Percentiles rank a stretch among this genome's conserved stretches.
Conservation (phyloP, 2,797 vertebrate genomes). For the Acipenser oxyrinchus region DNA sequence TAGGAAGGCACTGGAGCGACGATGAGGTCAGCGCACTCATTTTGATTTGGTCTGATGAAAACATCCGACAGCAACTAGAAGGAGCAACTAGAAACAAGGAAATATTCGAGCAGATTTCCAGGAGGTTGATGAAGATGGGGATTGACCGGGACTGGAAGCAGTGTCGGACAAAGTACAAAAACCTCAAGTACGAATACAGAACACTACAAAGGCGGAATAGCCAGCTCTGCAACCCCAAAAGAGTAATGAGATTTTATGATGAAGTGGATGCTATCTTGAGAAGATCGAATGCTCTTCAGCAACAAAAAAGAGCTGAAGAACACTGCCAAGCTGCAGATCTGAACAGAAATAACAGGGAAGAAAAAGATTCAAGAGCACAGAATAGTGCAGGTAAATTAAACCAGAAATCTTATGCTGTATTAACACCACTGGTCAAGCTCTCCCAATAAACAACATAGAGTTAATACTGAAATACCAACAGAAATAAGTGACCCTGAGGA, state of each 20-base stretch:
- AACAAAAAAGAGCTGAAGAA: conserved; percentile 12
- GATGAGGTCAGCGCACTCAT: conserved; percentile 74
- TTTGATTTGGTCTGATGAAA: conserved; percentile 72
- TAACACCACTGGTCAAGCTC: too few relatives aligned
- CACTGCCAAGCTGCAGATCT: conserved; percentile 5
- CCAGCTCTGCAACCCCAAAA: conserved; percentile 58
- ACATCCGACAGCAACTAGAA: conserved; percentile 73
- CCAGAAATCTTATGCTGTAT: too few relatives aligned
- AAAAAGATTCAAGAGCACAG: neutral
- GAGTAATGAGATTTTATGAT: conserved; percentile 76
- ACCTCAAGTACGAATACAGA: conserved; percentile 81
- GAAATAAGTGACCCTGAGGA: conserved; percentile 7
- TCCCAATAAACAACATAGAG: too few relatives aligned
- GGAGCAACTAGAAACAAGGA: conserved; percentile 78
- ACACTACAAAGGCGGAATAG: conserved; percentile 69
- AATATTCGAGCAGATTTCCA: conserved; percentile 79
- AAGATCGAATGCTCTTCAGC: conserved; percentile 13
- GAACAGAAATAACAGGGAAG: conserved; percentile 17
- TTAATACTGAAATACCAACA: too few relatives aligned
- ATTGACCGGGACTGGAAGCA: conserved; percentile 85
- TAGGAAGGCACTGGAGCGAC: conserved; percentile 75
- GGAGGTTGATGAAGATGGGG: conserved; percentile 65
- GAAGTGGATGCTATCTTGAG: conserved; percentile 73
- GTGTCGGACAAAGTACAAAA: conserved; percentile 80
- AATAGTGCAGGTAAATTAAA: neutral